Evolutionary conservation across 2,797 vertebrate genomes (phyloP).

Genomic region (Potorous gilbertii): DNA sequence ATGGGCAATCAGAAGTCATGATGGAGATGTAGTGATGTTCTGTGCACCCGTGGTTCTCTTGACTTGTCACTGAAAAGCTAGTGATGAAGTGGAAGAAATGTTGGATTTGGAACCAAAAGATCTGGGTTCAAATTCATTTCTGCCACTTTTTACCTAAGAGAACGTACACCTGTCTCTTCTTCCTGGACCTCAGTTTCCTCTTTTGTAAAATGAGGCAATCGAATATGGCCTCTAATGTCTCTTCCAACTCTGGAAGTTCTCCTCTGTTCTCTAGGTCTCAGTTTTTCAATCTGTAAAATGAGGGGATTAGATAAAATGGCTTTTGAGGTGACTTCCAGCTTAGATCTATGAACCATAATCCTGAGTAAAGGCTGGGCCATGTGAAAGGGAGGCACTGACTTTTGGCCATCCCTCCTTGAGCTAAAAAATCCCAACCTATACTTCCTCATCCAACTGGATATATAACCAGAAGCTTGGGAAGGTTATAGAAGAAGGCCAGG

Average conservation of each 20-base stretch:
- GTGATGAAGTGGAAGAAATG: too few species aligned
- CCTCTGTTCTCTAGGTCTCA: background rate
- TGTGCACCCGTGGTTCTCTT: too few species aligned
- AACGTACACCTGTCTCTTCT: background rate
- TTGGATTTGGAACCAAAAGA: too few species aligned
- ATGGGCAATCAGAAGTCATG: too few species aligned
- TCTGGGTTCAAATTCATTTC: background rate
- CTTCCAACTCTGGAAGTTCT: background rate
- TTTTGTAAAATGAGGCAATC: background rate
- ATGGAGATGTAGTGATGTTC: too few species aligned
- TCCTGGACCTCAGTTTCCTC: background rate
- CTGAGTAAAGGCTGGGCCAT: background rate
- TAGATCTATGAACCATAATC: background rate
- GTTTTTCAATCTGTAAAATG: background rate
- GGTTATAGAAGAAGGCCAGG: background rate
- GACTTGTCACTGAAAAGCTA: too few species aligned
- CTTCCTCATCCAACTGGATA: background rate
- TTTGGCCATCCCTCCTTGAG: background rate
- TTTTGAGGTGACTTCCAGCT: background rate
- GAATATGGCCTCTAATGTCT: background rate
- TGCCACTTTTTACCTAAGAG: background rate
- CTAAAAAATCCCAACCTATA: background rate
- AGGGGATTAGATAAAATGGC: background rate
- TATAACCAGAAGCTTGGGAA: background rate
- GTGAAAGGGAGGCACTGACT: background rate